Evolutionary conservation across 2,888 invertebrate species (phyloP), one percentile per base, ranked within the genome.

Genomic region (Arrhopalites spinosus): DNA sequence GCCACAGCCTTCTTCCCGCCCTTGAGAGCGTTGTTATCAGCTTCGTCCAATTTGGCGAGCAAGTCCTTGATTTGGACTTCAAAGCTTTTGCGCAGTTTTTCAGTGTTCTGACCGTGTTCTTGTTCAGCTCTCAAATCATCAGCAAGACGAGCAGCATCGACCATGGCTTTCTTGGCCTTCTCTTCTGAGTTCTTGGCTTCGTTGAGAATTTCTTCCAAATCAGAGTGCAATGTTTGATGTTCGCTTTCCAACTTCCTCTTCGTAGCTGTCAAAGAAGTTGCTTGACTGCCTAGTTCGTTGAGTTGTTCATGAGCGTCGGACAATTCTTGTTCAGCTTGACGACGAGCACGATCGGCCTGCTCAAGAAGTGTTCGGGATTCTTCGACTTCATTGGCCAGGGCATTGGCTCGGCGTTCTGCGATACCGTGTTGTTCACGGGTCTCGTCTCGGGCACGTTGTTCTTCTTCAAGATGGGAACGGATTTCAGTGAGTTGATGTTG

Each of bases 171-270:
- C 93, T 96, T 97, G 84, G 95, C 95, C 90, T 96, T 95, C 89
- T 99, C 99, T 87, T 99, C 98, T 83, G 96, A 95, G 89, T 95
- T 94, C 91, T 96, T 97, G 87, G 98, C 96, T 88, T 98, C 98
- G 89, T 95, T 96, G 88, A 97, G 90, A 86, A 98, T 92, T 88
- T 98, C 98, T 87, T 98, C 98, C 86, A 99, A 91, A 88, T 99
- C 98, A 86, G 96, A 93, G 88, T 98, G 98, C 87, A 98, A 92
- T 84, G 98, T 97, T 88, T 96, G 95, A 86, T 99, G 90, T 89
- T 98, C 98, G 85, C 95, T 93, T 87, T 99, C 98, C 87, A 99
- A 90, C 90, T 99, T 98, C 91, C 98, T 95, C 94, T 98, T 99
- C 89, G 96, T 94, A 84, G 95, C 95, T 80, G 94, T 93, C 85